A percentile compares a stretch with the other conserved stretches of the same genome.
These are phyloP conservation scores for Tetropium fuscum DNA, from an alignment of 2,888 invertebrate genomes.

Conservation along the genomic window DNA sequence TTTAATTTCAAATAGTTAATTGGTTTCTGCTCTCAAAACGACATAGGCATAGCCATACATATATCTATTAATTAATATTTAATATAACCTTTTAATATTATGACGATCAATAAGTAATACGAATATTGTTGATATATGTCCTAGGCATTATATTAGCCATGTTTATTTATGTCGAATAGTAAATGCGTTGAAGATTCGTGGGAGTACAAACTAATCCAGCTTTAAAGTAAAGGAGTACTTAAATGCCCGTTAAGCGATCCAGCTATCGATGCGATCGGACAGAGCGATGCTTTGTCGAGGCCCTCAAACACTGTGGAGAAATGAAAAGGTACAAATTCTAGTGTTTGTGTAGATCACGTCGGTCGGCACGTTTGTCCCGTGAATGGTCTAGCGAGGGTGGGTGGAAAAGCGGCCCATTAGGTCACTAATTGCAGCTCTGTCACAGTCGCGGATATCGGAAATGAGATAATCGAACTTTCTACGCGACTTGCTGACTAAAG, in stretches of 20 bases:
- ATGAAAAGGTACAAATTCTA: constrained; percentile 52
- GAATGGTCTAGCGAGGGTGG: constrained; percentile 51
- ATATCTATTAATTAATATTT: no score
- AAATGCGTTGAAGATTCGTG: no score
- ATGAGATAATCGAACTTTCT: constrained; percentile 62
- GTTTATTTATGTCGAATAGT: no score
- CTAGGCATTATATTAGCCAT: no score
- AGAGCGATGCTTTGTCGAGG: constrained; percentile 25
- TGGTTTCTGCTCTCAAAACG: no score
- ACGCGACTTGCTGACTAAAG: constrained; percentile 51
- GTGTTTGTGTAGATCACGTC: constrained; percentile 48
- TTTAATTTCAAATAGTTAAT: no score
- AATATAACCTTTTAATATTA: no score
- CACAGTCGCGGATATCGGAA: constrained; percentile 62
- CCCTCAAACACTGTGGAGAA: constrained; percentile 43
- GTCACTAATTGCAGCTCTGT: constrained; percentile 62
- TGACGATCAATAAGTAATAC: no score
- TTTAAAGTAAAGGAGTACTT: no score
- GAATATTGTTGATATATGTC: no score
- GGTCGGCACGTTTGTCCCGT: constrained; percentile 52
- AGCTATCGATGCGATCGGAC: constrained; percentile 35
- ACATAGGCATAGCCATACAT: no score
- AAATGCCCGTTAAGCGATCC: constrained; percentile 45
- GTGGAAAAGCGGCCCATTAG: constrained; percentile 58
- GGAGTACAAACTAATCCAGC: no score